Percentiles rank a stretch among this genome's conserved stretches.
phyloP scores from a whole-genome alignment of 2,113 vertebrate species.

The Promerops cafer region DNA sequence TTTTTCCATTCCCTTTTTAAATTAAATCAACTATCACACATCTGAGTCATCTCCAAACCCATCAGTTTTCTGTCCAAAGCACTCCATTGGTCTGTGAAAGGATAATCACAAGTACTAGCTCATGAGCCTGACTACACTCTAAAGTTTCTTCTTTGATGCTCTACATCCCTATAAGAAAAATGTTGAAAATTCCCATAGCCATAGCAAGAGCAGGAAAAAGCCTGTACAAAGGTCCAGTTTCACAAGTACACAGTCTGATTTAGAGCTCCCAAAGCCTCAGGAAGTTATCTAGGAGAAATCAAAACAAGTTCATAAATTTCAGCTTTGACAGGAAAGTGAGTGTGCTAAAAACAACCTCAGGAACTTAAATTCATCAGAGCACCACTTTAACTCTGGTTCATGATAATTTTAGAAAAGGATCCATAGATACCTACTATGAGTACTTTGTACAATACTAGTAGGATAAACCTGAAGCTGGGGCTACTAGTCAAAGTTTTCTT shows the following conservation, averaged over 20 bases:
- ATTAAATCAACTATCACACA: slow-evolving; percentile 9
- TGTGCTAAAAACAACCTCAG: background rate
- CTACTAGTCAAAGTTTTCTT: background rate
- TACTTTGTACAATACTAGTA: background rate
- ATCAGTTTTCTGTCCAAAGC: slow-evolving; percentile 6
- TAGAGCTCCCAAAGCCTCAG: background rate
- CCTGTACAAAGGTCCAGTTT: background rate
- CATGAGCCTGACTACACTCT: background rate
- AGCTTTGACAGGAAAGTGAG: background rate
- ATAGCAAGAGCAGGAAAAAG: background rate
- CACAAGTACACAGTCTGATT: background rate
- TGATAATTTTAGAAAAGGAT: background rate
- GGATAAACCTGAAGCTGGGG: background rate
- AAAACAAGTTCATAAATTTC: background rate
- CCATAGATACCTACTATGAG: background rate
- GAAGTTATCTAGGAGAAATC: slow-evolving; percentile 5
- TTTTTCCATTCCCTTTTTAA: slow-evolving; percentile 41
- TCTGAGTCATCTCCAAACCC: slow-evolving; percentile 10
- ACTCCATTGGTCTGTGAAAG: background rate
- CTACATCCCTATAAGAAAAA: background rate
- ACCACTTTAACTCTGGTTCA: background rate
- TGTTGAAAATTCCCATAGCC: background rate
- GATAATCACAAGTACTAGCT: background rate
- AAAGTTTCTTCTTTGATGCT: background rate
- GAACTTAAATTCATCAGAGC: background rate